These are phyloP conservation scores for Cheilosia soror DNA, from an alignment of 2,888 invertebrate species.

Conservation along the genomic window DNA sequence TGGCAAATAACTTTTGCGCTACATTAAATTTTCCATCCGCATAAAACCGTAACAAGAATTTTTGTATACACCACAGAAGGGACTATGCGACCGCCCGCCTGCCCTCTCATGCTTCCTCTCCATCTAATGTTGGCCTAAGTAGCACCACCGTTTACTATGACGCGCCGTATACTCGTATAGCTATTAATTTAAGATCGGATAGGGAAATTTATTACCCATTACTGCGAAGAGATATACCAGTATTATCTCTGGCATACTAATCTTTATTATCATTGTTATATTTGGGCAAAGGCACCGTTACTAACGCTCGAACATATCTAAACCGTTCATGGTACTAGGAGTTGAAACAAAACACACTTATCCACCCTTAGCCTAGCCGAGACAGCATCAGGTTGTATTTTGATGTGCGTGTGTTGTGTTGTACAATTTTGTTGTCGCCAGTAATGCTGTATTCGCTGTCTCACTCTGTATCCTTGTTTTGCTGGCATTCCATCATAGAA, in stretches of 20 bases:
- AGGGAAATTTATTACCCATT: conserved; percentile 70
- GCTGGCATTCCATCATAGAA: conserved; percentile 69
- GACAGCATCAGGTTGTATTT: conserved; percentile 12
- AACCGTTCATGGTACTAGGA: conserved; percentile 29
- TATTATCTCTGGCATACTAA: conserved; percentile 53
- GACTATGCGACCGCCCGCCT: too few relatives aligned
- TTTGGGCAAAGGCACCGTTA: conserved; percentile 54
- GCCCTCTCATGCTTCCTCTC: background rate
- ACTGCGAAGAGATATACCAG: conserved; percentile 65
- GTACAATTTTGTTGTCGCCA: conserved; percentile 9
- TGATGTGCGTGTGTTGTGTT: conserved; percentile 22
- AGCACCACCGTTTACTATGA: conserved; percentile 39
- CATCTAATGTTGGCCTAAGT: background rate
- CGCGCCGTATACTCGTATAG: conserved; percentile 6
- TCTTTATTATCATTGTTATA: conserved; percentile 69
- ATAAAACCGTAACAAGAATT: conserved; percentile 48
- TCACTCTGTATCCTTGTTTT: conserved; percentile 6
- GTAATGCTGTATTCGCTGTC: conserved; percentile 8
- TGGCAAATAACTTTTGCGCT: conserved; percentile 71
- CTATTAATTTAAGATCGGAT: conserved; percentile 72
- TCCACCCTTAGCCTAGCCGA: conserved; percentile 24
- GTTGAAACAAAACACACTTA: conserved; percentile 10
- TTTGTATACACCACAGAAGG: background rate
- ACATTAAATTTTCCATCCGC: conserved; percentile 56
- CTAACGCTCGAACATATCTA: conserved; percentile 62